Conservation (phyloP, 2,888 invertebrate genomes). For the Phyllotreta striolata region DNA sequence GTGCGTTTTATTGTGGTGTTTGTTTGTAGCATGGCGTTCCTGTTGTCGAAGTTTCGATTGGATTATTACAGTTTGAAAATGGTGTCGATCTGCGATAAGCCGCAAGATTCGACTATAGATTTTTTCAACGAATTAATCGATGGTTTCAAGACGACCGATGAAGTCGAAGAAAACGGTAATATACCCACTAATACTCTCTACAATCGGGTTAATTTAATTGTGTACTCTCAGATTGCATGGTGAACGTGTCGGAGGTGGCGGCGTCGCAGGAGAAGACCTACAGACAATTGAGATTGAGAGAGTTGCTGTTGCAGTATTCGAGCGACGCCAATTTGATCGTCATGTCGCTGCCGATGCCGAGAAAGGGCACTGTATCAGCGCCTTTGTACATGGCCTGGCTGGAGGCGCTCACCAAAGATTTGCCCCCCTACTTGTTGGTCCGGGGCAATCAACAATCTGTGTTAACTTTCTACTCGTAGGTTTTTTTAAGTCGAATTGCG, state of each 20-base stretch:
- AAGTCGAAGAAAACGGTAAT: slow-evolving; percentile 53
- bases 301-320: slow-evolving; percentile 88
- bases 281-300: slow-evolving; percentile 88
- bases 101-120: slow-evolving; percentile 75
- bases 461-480: slow-evolving; percentile 85
- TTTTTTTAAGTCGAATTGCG: too few species aligned
- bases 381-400: slow-evolving; percentile 97
- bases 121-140: slow-evolving; percentile 77
- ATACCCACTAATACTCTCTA: too few species aligned
- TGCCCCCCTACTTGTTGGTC: slow-evolving; percentile 89
- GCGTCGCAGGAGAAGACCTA: slow-evolving; percentile 86
- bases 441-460: slow-evolving; percentile 90
- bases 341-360: slow-evolving; percentile 94
- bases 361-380: slow-evolving; percentile 88
- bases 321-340: slow-evolving; percentile 87
- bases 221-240: too few species aligned
- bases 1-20: too few species aligned
- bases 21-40: slow-evolving; percentile 84
- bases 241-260: slow-evolving; percentile 76
- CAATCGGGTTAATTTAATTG: too few species aligned
- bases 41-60: slow-evolving; percentile 92
- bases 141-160: slow-evolving; percentile 67
- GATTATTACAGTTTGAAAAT: slow-evolving; percentile 91
- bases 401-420: slow-evolving; percentile 85
- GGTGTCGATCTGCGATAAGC: slow-evolving; percentile 87